phyloP scores from a whole-genome alignment of 1,140 invertebrate species.

The Popillia japonica region DNA sequence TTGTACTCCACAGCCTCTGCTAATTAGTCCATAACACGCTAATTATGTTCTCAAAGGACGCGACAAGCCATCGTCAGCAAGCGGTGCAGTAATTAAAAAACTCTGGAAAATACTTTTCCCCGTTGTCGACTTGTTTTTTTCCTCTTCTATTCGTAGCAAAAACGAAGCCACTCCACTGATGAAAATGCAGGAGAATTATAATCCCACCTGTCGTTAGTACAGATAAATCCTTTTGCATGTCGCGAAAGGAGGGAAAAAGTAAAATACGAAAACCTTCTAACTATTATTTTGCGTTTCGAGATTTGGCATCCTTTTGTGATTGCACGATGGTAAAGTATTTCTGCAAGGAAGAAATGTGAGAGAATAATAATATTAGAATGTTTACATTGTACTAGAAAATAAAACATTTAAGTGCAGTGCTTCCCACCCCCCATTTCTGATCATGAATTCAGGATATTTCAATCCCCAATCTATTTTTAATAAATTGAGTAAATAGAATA shows the following conservation, averaged over 20 bases:
- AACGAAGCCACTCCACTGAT: constrained; percentile 38
- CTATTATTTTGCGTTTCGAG: background rate
- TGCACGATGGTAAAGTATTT: background rate
- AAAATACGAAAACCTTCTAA: constrained; percentile 21
- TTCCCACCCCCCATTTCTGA: too few species aligned
- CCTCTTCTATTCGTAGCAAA: constrained; percentile 24
- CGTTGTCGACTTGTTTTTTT: constrained; percentile 31
- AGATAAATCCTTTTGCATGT: background rate
- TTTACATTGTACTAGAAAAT: too few species aligned
- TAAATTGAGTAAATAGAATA: too few species aligned
- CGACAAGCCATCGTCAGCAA: constrained; percentile 42
- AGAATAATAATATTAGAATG: too few species aligned
- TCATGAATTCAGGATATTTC: too few species aligned
- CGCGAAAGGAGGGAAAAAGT: constrained; percentile 23
- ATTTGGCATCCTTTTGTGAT: background rate
- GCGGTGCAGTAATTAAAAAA: constrained; percentile 42
- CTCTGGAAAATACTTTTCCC: constrained; percentile 40
- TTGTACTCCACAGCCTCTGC: constrained; percentile 31
- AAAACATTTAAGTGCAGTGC: too few species aligned
- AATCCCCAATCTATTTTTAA: too few species aligned
- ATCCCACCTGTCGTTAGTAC: constrained; percentile 28
- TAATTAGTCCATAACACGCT: constrained; percentile 40
- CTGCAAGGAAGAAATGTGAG: background rate
- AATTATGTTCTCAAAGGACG: constrained; percentile 42
- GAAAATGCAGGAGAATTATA: constrained; percentile 39